Evolutionary conservation across 1,140 invertebrate genomes (phyloP).

Genomic region (Lanistes nyassanus): DNA sequence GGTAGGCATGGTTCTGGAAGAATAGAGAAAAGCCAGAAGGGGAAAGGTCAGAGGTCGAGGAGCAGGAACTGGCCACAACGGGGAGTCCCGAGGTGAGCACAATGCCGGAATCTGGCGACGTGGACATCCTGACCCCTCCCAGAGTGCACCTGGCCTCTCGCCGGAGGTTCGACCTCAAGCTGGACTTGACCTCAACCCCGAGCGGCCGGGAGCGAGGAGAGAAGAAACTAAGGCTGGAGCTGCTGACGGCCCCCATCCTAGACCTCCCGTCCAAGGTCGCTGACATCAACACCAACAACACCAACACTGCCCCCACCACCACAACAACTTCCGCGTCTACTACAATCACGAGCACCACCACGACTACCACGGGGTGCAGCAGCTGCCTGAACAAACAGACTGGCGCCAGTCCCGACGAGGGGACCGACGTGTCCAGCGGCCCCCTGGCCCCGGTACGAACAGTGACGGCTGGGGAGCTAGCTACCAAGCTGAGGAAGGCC

Average conservation of each 20-base stretch:
- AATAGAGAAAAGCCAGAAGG: no score
- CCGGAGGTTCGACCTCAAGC: slow-evolving; percentile 32
- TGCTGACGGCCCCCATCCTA: not conserved
- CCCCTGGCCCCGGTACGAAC: slow-evolving; percentile 38
- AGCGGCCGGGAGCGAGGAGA: not conserved
- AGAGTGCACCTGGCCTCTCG: slow-evolving; percentile 30
- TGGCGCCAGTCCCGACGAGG: slow-evolving; percentile 16
- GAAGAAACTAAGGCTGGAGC: slow-evolving; percentile 10
- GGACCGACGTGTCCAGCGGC: slow-evolving; percentile 17
- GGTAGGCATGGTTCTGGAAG: no score
- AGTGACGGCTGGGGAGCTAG: slow-evolving; percentile 52
- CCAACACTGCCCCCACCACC: slow-evolving; percentile 1
- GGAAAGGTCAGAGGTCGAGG: no score
- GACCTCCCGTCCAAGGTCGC: not conserved
- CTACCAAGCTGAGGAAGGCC: slow-evolving; percentile 44
- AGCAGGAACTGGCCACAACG: slow-evolving; percentile 12
- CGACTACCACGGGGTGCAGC: slow-evolving; percentile 22
- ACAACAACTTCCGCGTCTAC: slow-evolving; percentile 19
- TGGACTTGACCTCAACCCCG: slow-evolving; percentile 23
- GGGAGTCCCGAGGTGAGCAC: slow-evolving; percentile 5
- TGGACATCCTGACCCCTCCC: slow-evolving; percentile 50
- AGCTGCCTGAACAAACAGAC: slow-evolving; percentile 7
- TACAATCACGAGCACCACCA: slow-evolving; percentile 9
- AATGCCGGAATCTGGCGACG: slow-evolving; percentile 58
- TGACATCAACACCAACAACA: not conserved